Evolutionary conservation across 2,888 invertebrate species (phyloP).

Genomic region (Brachylomia viminalis): DNA sequence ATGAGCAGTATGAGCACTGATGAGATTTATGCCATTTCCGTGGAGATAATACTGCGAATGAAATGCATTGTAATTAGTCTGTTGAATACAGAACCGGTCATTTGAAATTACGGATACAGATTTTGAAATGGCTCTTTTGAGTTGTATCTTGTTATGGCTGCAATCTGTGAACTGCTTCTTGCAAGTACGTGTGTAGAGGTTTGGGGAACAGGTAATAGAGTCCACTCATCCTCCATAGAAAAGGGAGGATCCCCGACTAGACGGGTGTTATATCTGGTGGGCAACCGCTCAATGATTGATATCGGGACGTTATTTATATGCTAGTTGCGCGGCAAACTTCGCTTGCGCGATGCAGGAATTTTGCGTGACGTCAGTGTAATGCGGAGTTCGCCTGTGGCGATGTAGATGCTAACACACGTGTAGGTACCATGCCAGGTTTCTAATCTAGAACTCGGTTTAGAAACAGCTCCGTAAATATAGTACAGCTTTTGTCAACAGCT

Average conservation of each 20-base stretch:
- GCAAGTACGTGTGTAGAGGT: too few relatives aligned
- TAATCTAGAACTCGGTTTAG: neutral
- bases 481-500: slow-evolving; percentile 2
- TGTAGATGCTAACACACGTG: too few relatives aligned
- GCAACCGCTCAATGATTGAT: too few relatives aligned
- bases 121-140: slow-evolving; percentile 14
- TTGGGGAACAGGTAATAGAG: too few relatives aligned
- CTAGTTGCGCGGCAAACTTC: too few relatives aligned
- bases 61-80: slow-evolving; percentile 38
- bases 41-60: neutral
- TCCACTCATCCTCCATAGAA: too few relatives aligned
- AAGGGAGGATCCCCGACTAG: too few relatives aligned
- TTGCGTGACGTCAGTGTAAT: too few relatives aligned
- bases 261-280: too few relatives aligned
- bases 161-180: neutral
- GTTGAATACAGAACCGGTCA: neutral
- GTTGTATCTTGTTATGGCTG: neutral
- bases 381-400: too few relatives aligned
- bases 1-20: slow-evolving; percentile 7
- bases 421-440: neutral
- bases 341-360: too few relatives aligned
- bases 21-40: slow-evolving; percentile 15
- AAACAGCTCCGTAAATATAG: neutral
- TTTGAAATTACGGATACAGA: slow-evolving; percentile 9
- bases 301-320: too few relatives aligned